Evolutionary conservation across 2,888 invertebrate species (phyloP).

Genomic region (Lepidochrysops patricia): DNA sequence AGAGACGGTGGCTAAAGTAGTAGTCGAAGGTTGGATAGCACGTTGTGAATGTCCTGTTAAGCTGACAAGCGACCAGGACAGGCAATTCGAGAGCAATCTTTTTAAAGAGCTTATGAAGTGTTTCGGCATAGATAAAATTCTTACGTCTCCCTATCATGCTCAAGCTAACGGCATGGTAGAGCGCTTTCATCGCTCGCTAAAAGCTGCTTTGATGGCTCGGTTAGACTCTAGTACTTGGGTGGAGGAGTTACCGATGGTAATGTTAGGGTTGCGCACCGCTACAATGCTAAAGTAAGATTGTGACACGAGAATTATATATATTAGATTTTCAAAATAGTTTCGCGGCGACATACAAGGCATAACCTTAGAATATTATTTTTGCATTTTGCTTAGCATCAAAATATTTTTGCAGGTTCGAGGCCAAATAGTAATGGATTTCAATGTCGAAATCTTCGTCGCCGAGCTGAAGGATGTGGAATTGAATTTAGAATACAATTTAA

Average conservation of each 20-base stretch:
- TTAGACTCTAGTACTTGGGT: slow-evolving; percentile 21
- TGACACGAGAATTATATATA: too few species aligned
- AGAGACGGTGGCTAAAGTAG: too few species aligned
- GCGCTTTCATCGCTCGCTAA: slow-evolving; percentile 25
- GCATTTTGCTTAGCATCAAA: too few species aligned
- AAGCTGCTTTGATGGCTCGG: slow-evolving; percentile 23
- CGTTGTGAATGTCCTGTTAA: slow-evolving; percentile 21
- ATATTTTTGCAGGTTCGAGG: background rate
- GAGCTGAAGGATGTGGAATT: background rate
- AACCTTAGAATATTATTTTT: too few species aligned
- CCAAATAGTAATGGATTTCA: background rate
- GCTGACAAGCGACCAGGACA: slow-evolving; percentile 25
- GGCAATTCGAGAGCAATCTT: slow-evolving; percentile 14
- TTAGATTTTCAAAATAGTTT: too few species aligned
- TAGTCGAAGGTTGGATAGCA: too few species aligned
- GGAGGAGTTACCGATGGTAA: slow-evolving; percentile 28
- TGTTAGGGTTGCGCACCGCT: slow-evolving; percentile 30
- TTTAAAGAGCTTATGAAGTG: background rate
- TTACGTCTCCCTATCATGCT: slow-evolving; percentile 25
- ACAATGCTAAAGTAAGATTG: too few species aligned
- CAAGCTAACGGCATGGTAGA: slow-evolving; percentile 24
- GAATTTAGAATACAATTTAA: background rate
- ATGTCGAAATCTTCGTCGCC: background rate
- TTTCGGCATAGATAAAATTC: slow-evolving; percentile 16
- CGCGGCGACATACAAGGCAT: too few species aligned